phyloP scores from a whole-genome alignment of 2,888 invertebrate genomes.

The Argyresthia albistria region DNA sequence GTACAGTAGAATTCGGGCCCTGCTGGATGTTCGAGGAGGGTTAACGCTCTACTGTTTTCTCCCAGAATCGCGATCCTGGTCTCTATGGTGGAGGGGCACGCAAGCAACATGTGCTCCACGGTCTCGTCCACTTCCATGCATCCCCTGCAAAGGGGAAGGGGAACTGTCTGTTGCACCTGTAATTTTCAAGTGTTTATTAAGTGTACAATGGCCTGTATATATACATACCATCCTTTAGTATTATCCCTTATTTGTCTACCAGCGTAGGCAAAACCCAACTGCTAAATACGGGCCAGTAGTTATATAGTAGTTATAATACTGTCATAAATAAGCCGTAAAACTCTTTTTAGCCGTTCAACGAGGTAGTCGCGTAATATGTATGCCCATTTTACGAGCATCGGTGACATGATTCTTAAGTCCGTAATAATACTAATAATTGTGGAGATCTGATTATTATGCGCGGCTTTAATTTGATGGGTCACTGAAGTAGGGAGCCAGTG shows the following conservation, averaged over 20 bases:
- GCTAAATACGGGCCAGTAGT: slow-evolving; percentile 2
- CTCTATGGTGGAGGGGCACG: too few species aligned
- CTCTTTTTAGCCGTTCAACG: slow-evolving; percentile 8
- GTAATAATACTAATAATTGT: slow-evolving; percentile 2
- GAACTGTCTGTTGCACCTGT: too few species aligned
- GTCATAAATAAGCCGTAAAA: slow-evolving; percentile 8
- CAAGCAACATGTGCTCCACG: too few species aligned
- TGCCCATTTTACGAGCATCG: slow-evolving; percentile 6
- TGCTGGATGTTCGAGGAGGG: too few species aligned
- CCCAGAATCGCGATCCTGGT: too few species aligned
- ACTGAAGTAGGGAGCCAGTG: neutral
- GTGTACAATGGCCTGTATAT: too few species aligned
- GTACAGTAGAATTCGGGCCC: too few species aligned
- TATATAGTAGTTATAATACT: neutral
- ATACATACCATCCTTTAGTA: too few species aligned
- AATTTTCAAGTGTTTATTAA: too few species aligned
- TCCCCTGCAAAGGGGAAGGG: too few species aligned
- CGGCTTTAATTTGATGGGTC: neutral
- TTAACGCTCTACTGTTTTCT: too few species aligned
- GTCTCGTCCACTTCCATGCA: too few species aligned
- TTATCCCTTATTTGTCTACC: neutral
- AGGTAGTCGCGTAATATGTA: slow-evolving; percentile 6
- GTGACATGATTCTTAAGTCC: neutral
- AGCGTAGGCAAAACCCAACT: slow-evolving; percentile 8
- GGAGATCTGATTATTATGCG: neutral